Evolutionary conservation across 2,888 invertebrate genomes (phyloP).

Genomic region (Dasysyrphus albostriatus): DNA sequence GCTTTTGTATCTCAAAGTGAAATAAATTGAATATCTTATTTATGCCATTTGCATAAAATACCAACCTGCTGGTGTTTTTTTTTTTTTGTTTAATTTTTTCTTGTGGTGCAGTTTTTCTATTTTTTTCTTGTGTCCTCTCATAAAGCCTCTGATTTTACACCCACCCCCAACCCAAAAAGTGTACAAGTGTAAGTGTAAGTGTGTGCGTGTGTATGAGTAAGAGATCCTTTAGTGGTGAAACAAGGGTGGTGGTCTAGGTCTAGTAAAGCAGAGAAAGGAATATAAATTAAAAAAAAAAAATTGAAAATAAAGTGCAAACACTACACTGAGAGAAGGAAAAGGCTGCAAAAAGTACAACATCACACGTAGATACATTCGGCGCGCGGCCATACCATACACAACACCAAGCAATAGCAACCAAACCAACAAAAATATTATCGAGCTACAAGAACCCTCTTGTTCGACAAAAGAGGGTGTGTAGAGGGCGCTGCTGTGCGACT

Average conservation of each 20-base stretch:
- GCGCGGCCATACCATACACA: conserved; percentile 24
- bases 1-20: conserved; percentile 41
- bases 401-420: conserved; percentile 5
- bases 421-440: conserved; percentile 43
- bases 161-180: conserved; percentile 33
- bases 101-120: conserved; percentile 33
- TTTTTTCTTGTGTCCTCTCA: conserved; percentile 18
- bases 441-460: conserved; percentile 36
- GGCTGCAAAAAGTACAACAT: conserved; percentile 72
- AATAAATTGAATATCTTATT: conserved; percentile 70
- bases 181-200: conserved; percentile 33
- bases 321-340: conserved; percentile 45
- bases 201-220: conserved; percentile 39
- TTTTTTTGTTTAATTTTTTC: conserved; percentile 20
- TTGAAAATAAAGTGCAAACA: conserved; percentile 67
- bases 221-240: conserved; percentile 40
- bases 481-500: conserved; percentile 35
- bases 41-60: conserved; percentile 56
- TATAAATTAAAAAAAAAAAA: conserved; percentile 21
- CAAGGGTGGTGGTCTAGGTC: conserved; percentile 30
- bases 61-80: conserved; percentile 15
- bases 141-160: conserved; percentile 29
- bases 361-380: conserved; percentile 50
- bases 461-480: conserved; percentile 26
- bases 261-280: conserved; percentile 31